Base-by-base conservation (phyloP, 2,113 vertebrate genomes). In the Physeter macrocephalus region DNA sequence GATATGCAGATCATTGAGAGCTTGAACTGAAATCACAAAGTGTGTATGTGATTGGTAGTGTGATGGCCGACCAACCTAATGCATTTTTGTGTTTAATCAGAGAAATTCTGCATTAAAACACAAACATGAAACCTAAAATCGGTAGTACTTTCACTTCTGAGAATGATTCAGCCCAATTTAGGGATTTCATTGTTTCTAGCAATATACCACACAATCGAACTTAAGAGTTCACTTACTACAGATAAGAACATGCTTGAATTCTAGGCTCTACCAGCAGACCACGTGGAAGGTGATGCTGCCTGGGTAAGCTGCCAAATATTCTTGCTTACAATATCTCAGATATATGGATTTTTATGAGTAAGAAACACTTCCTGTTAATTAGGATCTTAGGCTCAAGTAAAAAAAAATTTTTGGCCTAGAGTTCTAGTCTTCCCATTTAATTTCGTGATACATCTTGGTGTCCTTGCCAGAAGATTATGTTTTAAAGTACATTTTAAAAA, bases 331-430 rank as follows among this genome's bases (percentile, higher is more conserved):
- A 11, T 49, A 62, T 94, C 36, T 81, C 84, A 77, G 92, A 92
- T 57, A 54, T 57, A 36, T 78, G 15, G 6, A 59, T 46, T 91
- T 92, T 85, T 94, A 94, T 88, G 39, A 94, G 46, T 61, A 81
- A 94, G 59, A 85, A 92, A 90, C 36, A 97, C 59, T 89, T 92
- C 23, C 62, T 49, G 80, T 95, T 71, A 88, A 67, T 87, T 36
- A 94, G 59, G 62, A 93, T 41, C 46, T 64, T 39, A 87, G 83
- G 69, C 14, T 92, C 74, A 87, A 94, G 27, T 83, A 82, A 84
- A 90, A 88, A 66, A 61, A 54, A 6, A 23, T n/a, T 46, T 78
- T 36, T 88, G 54, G 54, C 43, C 59, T 17, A 49, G 59, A 80
- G 86, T 77, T 71, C 78, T 64, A 62, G 14, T 87, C 3, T 67